Percentiles rank a stretch among this genome's conserved stretches.
These are phyloP conservation scores for Enteromius radiatus DNA, from an alignment of 2,797 vertebrate genomes.

Conservation along the genomic window DNA sequence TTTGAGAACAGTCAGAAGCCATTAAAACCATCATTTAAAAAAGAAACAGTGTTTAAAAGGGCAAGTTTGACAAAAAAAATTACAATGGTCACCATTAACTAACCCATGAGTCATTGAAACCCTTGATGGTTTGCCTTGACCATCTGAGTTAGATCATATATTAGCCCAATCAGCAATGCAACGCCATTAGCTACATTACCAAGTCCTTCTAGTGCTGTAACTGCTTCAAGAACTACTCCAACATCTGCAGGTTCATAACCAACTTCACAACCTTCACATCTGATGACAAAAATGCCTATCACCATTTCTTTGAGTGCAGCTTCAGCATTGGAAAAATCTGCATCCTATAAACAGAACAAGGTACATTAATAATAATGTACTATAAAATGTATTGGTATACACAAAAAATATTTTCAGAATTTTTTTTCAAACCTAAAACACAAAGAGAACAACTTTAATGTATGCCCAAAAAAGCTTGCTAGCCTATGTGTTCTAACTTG, in stretches of 20 bases:
- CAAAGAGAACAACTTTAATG: too few species aligned
- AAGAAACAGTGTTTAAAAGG: neutral
- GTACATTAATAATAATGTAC: conserved; percentile 4
- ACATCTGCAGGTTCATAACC: neutral
- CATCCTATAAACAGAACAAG: conserved; percentile 2
- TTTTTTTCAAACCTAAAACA: too few species aligned
- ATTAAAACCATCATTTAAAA: neutral
- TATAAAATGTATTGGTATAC: neutral
- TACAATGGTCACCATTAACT: neutral
- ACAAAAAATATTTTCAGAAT: neutral
- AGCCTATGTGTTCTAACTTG: too few species aligned
- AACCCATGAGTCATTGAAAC: neutral
- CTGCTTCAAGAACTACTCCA: conserved; percentile 17
- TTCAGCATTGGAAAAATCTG: neutral
- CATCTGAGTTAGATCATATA: conserved; percentile 28
- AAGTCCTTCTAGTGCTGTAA: conserved; percentile 7
- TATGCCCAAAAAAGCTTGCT: too few species aligned
- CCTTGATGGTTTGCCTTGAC: neutral
- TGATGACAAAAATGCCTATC: neutral
- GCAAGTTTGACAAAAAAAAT: neutral
- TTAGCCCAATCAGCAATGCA: conserved; percentile 37
- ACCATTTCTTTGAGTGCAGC: neutral
- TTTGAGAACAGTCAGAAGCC: neutral
- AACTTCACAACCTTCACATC: neutral
- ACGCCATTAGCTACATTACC: neutral